phyloP scores from a whole-genome alignment of 2,113 vertebrate genomes.

The Pollimyrus isidori region DNA sequence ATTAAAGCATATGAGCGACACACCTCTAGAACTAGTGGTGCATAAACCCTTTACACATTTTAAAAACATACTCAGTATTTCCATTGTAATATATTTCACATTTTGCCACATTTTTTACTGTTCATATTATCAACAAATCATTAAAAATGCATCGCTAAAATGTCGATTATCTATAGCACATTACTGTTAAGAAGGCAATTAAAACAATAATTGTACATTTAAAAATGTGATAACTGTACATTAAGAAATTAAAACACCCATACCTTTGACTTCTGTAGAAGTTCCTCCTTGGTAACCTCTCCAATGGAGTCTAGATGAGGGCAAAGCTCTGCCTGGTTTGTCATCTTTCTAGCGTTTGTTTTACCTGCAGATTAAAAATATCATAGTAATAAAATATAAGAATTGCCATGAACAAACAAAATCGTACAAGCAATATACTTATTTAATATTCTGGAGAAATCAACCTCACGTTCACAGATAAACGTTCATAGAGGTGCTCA shows the following conservation, averaged over 20 bases:
- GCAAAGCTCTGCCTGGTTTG: conserved; percentile 71
- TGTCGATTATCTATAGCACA: not conserved
- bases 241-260: not conserved
- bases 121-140: not conserved
- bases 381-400: not conserved
- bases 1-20: not conserved
- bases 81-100: not conserved
- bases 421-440: not conserved
- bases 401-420: not conserved
- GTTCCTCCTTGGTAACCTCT: conserved; percentile 89
- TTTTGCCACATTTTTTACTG: not conserved
- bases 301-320: conserved; percentile 89
- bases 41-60: not conserved
- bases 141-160: not conserved
- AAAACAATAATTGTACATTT: not conserved
- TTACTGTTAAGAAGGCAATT: not conserved
- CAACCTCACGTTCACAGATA: not conserved
- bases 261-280: conserved; percentile 92
- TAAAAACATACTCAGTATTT: not conserved
- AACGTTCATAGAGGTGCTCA: not conserved
- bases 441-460: not conserved
- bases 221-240: not conserved
- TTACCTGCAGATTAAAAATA: not conserved
- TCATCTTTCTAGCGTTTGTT: conserved; percentile 56
- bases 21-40: not conserved